phyloP scores from a whole-genome alignment of 2,113 vertebrate genomes.

The Xyrauchen texanus region DNA sequence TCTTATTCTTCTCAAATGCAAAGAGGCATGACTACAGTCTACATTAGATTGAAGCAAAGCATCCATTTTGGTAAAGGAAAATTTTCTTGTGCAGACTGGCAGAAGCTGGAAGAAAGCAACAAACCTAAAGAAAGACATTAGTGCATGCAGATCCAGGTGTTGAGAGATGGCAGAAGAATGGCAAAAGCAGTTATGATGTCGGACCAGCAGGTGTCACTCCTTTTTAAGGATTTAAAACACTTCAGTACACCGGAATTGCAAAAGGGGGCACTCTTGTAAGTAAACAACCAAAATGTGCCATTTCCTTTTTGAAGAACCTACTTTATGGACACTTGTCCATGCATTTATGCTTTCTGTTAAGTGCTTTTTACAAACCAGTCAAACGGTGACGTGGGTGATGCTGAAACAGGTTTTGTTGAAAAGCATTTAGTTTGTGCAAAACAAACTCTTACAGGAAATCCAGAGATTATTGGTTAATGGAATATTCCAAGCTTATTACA shows the following conservation, averaged over 20 bases:
- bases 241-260: constrained; percentile 10
- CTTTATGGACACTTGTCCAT: not conserved
- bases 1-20: no score
- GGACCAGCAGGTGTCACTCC: constrained; percentile 73
- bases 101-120: constrained; percentile 11
- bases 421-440: no score
- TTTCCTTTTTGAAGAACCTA: not conserved
- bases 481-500: no score
- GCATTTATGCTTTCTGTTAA: not conserved
- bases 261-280: not conserved
- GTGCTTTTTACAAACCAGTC: not conserved
- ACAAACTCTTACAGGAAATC: no score
- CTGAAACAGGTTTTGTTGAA: not conserved
- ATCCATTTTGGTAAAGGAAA: constrained; percentile 11
- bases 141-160: constrained; percentile 31
- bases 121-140: constrained; percentile 29
- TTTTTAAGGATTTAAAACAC: constrained; percentile 42
- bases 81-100: not conserved
- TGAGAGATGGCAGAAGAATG: constrained; percentile 39
- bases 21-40: no score
- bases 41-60: not conserved
- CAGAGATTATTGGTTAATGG: no score
- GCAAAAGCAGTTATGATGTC: constrained; percentile 48
- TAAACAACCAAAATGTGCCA: constrained; percentile 13
- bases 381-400: not conserved